Base-by-base conservation (phyloP, 2,113 vertebrate genomes). In the Stigmatopora nigra region DNA sequence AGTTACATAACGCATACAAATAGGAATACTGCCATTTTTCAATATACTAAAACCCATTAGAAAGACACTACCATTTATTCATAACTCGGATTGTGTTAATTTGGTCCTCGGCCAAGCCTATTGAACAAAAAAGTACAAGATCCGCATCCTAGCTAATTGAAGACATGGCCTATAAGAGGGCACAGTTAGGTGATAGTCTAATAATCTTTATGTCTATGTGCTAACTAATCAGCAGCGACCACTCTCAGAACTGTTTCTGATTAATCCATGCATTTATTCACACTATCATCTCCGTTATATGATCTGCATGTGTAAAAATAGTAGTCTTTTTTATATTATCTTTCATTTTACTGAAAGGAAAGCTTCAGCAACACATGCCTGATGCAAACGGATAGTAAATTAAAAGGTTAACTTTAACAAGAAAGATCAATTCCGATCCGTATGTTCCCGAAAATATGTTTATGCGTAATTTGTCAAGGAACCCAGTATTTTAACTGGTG, bases 211-310 rank as follows among this genome's bases (percentile, higher is more conserved):
- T 72, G 61, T 72, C 63, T 71, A 2, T 60, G 49, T 63, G 52
- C 73, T 82, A 86, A 84, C 82, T 86, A 76, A 77, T 87, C 81
- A 70, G 17, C 53, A 65, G 70, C 82, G 78, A 79, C 65, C 49
- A 70, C 51, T 65, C 48, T 48, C 67, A 75, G 71, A 56, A 66
- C 16, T 64, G 49, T 22, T 65, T 45, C 45, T 71, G 67, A 75
- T 60, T 52, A 80, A 65, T 77, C 63, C 13, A 12, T 68, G 60
- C 16, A 63, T 71, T 67, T 75, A 36, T 41, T 63, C 31, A 31
- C 22, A 41, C 38, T 47, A 11, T 53, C 51, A 53, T 10, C 57
- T 36, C 16, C 31, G n/a, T 41, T 12, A 60, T 44, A 60, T 60
- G 36, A 41, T 60, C 57, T 20, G 35, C 35, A 36, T 44, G 17